Percentiles rank a stretch among this genome's conserved stretches.
phyloP scores from a whole-genome alignment of 2,113 vertebrate species.

The Melanerpes aurifrons region DNA sequence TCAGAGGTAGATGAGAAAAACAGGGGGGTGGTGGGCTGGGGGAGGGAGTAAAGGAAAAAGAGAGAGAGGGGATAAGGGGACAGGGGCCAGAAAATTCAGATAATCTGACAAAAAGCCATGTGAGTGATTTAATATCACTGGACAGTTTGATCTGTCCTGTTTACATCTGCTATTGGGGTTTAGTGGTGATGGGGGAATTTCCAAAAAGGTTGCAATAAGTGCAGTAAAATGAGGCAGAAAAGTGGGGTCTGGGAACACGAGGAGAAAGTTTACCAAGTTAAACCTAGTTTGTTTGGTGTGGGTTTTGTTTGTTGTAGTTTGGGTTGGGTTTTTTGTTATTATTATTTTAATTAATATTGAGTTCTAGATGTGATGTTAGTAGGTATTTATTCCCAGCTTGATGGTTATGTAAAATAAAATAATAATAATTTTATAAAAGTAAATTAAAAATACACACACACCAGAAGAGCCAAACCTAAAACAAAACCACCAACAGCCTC shows the following conservation, averaged over 20 bases:
- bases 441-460: background rate
- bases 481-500: background rate
- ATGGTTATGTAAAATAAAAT: background rate
- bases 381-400: constrained; percentile 3
- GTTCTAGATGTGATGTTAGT: constrained; percentile 18
- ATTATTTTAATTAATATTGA: background rate
- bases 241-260: background rate
- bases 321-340: background rate
- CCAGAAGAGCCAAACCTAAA: background rate
- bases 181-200: background rate
- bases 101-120: background rate
- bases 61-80: background rate
- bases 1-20: background rate
- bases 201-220: background rate
- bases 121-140: background rate
- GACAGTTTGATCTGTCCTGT: background rate
- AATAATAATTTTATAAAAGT: too few species aligned
- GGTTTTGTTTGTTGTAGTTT: background rate
- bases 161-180: background rate
- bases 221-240: background rate
- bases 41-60: too few species aligned
- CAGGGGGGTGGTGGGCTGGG: too few species aligned
- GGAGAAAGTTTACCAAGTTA: background rate
- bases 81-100: background rate
- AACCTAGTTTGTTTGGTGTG: background rate